A percentile compares a stretch with the other conserved stretches of the same genome.
phyloP scores from a whole-genome alignment of 1,140 invertebrate genomes.

The Drosophila watanabei region DNA sequence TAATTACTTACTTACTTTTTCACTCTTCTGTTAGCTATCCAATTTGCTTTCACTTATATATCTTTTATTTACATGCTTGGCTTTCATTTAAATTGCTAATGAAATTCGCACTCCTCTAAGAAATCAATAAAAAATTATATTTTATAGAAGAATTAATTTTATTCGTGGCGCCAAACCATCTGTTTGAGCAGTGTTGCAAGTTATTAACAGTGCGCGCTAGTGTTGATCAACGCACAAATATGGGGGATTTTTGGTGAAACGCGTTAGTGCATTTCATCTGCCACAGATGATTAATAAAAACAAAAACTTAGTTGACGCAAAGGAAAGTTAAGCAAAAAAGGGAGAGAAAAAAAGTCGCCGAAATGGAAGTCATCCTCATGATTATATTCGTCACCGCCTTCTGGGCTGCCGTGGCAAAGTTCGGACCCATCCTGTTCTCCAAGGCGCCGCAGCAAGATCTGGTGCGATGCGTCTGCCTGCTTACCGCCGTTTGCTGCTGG shows the following conservation, averaged over 20 bases:
- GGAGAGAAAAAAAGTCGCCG: not conserved
- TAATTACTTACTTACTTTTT: too few relatives aligned
- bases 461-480: conserved; percentile 93
- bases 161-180: conserved; percentile 17
- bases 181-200: conserved; percentile 21
- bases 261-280: conserved; percentile 19
- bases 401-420: conserved; percentile 93
- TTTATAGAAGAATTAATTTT: not conserved
- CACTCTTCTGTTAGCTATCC: not conserved
- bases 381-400: conserved; percentile 92
- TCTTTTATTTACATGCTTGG: not conserved
- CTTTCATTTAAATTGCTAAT: not conserved
- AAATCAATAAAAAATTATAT: too few relatives aligned
- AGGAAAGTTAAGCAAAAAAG: conserved; percentile 11
- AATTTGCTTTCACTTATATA: not conserved
- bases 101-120: not conserved
- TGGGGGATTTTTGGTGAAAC: conserved; percentile 3
- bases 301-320: conserved; percentile 37
- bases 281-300: conserved; percentile 38
- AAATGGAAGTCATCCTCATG: conserved; percentile 87
- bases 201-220: not conserved
- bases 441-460: conserved; percentile 94
- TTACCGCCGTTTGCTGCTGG: conserved; percentile 96
- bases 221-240: conserved; percentile 1
- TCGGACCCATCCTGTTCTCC: conserved; percentile 94